Conservation (phyloP, 2,797 vertebrate species). For the Myripristis murdjan region DNA sequence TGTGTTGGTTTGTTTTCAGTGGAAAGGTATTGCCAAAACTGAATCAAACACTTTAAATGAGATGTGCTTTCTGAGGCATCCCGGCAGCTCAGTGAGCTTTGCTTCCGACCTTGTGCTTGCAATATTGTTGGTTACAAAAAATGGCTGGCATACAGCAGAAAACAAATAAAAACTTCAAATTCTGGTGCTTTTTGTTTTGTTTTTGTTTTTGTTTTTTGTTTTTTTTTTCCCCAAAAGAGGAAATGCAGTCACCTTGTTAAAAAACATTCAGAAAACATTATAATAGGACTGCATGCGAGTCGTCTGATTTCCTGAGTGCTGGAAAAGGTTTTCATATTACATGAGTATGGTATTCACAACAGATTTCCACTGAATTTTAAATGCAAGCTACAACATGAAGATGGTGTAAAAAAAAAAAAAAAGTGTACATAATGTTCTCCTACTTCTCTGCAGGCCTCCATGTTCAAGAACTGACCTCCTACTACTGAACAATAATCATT, state of each 20-base stretch:
- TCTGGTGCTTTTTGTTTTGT: too few species aligned
- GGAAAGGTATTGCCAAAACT: slow-evolving; percentile 22
- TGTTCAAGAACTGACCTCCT: neutral
- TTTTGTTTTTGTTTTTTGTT: neutral
- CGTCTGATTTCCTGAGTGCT: slow-evolving; percentile 37
- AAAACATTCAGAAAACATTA: slow-evolving; percentile 3
- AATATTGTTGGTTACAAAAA: neutral
- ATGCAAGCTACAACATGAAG: slow-evolving; percentile 24
- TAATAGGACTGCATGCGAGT: slow-evolving; percentile 13
- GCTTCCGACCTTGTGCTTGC: neutral
- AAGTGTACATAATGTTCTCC: too few species aligned
- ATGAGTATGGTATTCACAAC: neutral
- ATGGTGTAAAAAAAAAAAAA: slow-evolving; percentile 49
- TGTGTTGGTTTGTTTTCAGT: slow-evolving; percentile 29
- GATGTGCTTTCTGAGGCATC: slow-evolving; percentile 3
- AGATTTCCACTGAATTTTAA: slow-evolving; percentile 1
- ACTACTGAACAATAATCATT: slow-evolving; percentile 30
- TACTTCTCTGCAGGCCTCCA: too few species aligned
- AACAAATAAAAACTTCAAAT: neutral
- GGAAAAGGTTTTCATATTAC: slow-evolving; percentile 29
- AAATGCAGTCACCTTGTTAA: neutral
- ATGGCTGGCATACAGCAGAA: neutral
- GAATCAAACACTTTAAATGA: slow-evolving; percentile 24
- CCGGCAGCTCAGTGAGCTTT: neutral
- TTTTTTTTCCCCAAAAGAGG: too few species aligned